Percentiles rank a stretch among this genome's conserved stretches.
phyloP scores from a whole-genome alignment of 2,888 invertebrate species.

The Drosophila ezoana region DNA sequence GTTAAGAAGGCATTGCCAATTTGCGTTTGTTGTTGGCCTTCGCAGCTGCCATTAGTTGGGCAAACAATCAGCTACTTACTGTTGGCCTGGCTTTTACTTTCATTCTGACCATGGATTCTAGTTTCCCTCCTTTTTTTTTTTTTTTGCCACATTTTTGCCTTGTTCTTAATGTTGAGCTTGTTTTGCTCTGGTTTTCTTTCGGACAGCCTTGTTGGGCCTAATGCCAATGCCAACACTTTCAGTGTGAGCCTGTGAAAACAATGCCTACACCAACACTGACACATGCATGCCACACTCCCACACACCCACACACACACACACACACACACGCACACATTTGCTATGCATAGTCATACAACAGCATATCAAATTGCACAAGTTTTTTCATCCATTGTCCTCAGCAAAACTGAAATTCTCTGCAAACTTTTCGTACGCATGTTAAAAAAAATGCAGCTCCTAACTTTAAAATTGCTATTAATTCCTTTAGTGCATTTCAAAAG shows the following conservation, averaged over 20 bases:
- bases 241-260: conserved; percentile 63
- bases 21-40: conserved; percentile 38
- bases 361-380: conserved; percentile 63
- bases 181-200: conserved; percentile 43
- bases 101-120: conserved; percentile 10
- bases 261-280: conserved; percentile 22
- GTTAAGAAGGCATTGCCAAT: conserved; percentile 44
- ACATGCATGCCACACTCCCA: conserved; percentile 5
- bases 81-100: conserved; percentile 21
- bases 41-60: conserved; percentile 65
- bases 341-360: conserved; percentile 60
- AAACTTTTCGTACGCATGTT: not conserved
- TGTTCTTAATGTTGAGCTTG: conserved; percentile 31
- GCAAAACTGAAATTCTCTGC: conserved; percentile 16
- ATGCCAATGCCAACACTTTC: conserved; percentile 72
- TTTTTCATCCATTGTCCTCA: conserved; percentile 31
- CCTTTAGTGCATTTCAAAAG: not conserved
- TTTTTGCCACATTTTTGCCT: conserved; percentile 24
- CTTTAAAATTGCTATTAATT: not conserved
- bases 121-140: conserved; percentile 1
- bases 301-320: not conserved
- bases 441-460: not conserved
- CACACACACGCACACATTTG: conserved; percentile 11
- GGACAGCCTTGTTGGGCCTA: conserved; percentile 65
- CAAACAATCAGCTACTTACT: conserved; percentile 66